phyloP scores from a whole-genome alignment of 2,888 invertebrate species.

The Silvanus unidentatus region DNA sequence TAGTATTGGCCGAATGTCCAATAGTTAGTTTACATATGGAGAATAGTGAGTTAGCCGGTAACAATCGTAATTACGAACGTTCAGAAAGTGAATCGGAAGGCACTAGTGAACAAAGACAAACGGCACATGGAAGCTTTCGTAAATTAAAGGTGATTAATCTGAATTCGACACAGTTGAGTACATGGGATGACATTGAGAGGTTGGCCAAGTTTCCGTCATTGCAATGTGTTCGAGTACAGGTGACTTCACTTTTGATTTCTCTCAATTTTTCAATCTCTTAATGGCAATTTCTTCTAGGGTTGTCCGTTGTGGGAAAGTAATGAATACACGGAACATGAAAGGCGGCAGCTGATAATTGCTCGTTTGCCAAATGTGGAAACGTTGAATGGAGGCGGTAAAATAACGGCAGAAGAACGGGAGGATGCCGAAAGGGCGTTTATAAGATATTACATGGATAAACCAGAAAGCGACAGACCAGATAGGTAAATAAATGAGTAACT shows the following conservation, averaged over 20 bases:
- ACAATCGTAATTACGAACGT: slow-evolving; percentile 36
- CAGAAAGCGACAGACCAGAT: slow-evolving; percentile 74
- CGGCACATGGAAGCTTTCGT: slow-evolving; percentile 59
- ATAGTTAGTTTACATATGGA: slow-evolving; percentile 52
- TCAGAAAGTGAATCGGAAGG: slow-evolving; percentile 56
- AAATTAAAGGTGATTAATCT: slow-evolving; percentile 74
- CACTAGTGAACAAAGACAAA: slow-evolving; percentile 46
- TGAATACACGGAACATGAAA: slow-evolving; percentile 83
- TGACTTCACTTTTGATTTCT: no score
- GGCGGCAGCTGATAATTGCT: slow-evolving; percentile 81
- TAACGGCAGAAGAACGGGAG: slow-evolving; percentile 79
- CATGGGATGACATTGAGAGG: slow-evolving; percentile 87
- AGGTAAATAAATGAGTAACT: no score
- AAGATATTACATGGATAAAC: slow-evolving; percentile 83
- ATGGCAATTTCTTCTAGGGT: slow-evolving; percentile 54
- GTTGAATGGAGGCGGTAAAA: slow-evolving; percentile 83
- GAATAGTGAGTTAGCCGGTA: slow-evolving; percentile 15
- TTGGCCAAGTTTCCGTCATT: slow-evolving; percentile 77
- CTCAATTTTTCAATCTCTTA: slow-evolving; percentile 6
- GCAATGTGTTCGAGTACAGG: slow-evolving; percentile 77
- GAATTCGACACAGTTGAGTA: slow-evolving; percentile 73
- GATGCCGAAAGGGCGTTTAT: slow-evolving; percentile 91
- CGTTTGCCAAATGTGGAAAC: slow-evolving; percentile 79
- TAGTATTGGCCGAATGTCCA: slow-evolving; percentile 83
- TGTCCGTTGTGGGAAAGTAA: slow-evolving; percentile 71